Evolutionary conservation across 2,888 invertebrate genomes (phyloP), one percentile per base, ranked within the genome.

Genomic region (Chaetogeoica ovagalla): DNA sequence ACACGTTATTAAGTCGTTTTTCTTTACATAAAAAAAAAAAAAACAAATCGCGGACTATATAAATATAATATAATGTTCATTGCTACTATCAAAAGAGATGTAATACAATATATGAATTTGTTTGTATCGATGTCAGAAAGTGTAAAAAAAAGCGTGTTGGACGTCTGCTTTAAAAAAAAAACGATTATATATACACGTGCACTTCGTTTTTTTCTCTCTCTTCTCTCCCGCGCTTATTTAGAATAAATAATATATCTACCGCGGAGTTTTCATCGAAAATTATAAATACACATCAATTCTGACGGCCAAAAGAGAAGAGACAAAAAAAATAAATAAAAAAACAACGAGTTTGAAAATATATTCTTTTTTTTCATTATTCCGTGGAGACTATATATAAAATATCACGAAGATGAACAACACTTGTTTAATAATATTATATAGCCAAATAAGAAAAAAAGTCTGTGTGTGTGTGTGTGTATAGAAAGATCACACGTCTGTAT

Each of bases 221-320:
- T 30, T 30, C 4, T 2, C 30, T 4, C 4, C 30, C 30, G 30
- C 19, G 39, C 19, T 75, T 66, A 39, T 75, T 66, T 17, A 39
- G 43, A 48, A 48, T 1, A 48, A 48, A 48, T 13, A 74, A 39
- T 21, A 43, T 43, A 7, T 9, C 1, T 43, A 15, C 19, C 57
- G 21, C 7, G 11, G 13, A 66, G 39, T 66, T 75, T 75, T 57
- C 19, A 23, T 75, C 39, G 57, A 66, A 21, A 57, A 75, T 75
- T 57, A 59, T 57, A 23, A 23, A 23, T 57, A 66, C 57, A 66
- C 66, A 65, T 75, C 19, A 19, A 75, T 74, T 74, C 52, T 0
- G 57, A 23, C 55, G 57, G 23, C 57, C 39, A 23, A 66, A 57
- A 21, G 2, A 21, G 2, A 30, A 52, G 62, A 73, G 37, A 39